phyloP scores from a whole-genome alignment of 2,797 vertebrate species.

The Amblyopsis hoosieri region DNA sequence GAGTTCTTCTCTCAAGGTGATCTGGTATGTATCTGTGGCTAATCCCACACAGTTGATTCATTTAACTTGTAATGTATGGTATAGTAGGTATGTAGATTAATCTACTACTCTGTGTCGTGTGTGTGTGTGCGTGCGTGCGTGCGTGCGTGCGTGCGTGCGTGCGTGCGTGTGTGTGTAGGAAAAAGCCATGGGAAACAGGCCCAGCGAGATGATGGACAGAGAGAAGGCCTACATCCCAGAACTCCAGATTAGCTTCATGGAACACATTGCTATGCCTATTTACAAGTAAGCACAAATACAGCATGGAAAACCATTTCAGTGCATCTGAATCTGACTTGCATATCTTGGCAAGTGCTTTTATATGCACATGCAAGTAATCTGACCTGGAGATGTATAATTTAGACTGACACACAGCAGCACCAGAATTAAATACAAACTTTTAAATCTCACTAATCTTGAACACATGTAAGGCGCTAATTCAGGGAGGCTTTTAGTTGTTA shows the following conservation, averaged over 20 bases:
- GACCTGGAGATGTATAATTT: too few relatives aligned
- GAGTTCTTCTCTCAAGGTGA: slow-evolving; percentile 99
- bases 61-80: background rate
- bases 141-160: slow-evolving; percentile 53
- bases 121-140: slow-evolving; percentile 34
- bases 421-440: background rate
- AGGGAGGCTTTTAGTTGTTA: too few relatives aligned
- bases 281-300: slow-evolving; percentile 85
- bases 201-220: slow-evolving; percentile 98
- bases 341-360: too few relatives aligned
- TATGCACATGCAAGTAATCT: too few relatives aligned
- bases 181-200: slow-evolving; percentile 98
- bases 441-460: background rate
- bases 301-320: background rate
- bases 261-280: slow-evolving; percentile 98
- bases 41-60: slow-evolving; percentile 8
- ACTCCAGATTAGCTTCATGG: slow-evolving; percentile 99
- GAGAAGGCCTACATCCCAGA: slow-evolving; percentile 98
- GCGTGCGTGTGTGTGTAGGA: slow-evolving; percentile 77
- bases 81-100: background rate
- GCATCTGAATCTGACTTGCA: too few relatives aligned
- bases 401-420: too few relatives aligned
- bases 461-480: background rate
- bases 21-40: slow-evolving; percentile 84
- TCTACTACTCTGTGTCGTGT: slow-evolving; percentile 5